phyloP scores from a whole-genome alignment of 2,888 invertebrate species.

The Harpalus rubripes region DNA sequence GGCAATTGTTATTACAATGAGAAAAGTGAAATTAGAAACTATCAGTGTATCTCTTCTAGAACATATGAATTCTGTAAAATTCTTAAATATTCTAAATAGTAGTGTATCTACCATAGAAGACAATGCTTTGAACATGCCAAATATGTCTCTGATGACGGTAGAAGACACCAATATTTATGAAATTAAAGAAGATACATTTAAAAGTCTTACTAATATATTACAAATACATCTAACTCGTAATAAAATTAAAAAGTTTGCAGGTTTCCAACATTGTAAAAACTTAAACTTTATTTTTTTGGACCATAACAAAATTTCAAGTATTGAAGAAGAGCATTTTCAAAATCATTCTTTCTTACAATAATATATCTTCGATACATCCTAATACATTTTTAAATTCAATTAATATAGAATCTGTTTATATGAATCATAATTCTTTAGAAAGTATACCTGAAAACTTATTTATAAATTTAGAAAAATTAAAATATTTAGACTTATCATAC shows the following conservation, averaged over 20 bases:
- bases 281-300: slow-evolving; percentile 2
- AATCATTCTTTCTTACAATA: slow-evolving; percentile 82
- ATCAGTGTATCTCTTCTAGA: background rate
- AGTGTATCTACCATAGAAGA: background rate
- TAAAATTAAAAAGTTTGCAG: slow-evolving; percentile 4
- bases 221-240: background rate
- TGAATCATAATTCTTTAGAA: slow-evolving; percentile 71
- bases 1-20: background rate
- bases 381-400: slow-evolving; percentile 17
- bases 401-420: slow-evolving; percentile 3
- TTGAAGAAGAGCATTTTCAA: slow-evolving; percentile 83
- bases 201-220: background rate
- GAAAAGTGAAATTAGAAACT: background rate
- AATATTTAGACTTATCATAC: slow-evolving; percentile 2
- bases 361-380: slow-evolving; percentile 78
- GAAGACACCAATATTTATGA: background rate
- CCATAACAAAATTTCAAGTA: slow-evolving; percentile 76
- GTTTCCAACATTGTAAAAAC: slow-evolving; percentile 6
- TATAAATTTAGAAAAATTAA: background rate
- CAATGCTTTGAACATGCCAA: background rate
- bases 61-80: slow-evolving; percentile 9
- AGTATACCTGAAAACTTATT: slow-evolving; percentile 78
- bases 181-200: background rate
- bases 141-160: background rate
- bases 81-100: background rate